These are phyloP conservation scores for Sisor rabdophorus DNA, from an alignment of 2,113 vertebrate genomes.

Conservation along the genomic window DNA sequence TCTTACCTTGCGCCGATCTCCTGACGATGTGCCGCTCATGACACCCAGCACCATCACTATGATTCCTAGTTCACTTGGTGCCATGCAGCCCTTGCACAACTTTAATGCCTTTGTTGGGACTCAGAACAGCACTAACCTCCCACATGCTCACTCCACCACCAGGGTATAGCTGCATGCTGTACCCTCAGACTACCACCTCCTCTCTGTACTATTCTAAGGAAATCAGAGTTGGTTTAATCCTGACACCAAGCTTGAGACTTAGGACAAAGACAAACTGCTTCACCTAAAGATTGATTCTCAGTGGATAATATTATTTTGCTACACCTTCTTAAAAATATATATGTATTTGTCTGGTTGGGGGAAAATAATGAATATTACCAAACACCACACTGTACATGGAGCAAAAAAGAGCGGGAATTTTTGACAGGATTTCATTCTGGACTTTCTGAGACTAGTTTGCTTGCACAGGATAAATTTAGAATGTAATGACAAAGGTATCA, in stretches of 20 bases:
- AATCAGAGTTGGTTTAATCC: conserved; percentile 28
- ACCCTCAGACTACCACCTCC: conserved; percentile 10
- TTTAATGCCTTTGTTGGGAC: conserved; percentile 88
- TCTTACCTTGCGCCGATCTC: conserved; percentile 76
- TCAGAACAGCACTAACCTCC: conserved; percentile 92
- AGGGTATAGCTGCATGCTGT: conserved; percentile 80
- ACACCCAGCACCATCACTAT: conserved; percentile 91
- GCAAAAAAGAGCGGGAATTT: conserved; percentile 55
- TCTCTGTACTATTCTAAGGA: conserved; percentile 15
- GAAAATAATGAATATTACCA: conserved; percentile 72
- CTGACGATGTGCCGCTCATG: conserved; percentile 81
- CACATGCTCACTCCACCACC: conserved; percentile 92
- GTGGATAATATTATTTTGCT: conserved; percentile 74
- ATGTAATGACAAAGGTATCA: conserved; percentile 57
- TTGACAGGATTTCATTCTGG: conserved; percentile 55
- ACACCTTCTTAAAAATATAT: conserved; percentile 67
- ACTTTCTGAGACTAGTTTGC: conserved; percentile 33
- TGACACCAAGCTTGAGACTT: conserved; percentile 18
- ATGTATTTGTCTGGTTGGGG: conserved; percentile 55
- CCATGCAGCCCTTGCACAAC: conserved; percentile 89
- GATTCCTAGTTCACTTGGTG: conserved; percentile 88
- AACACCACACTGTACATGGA: conserved; percentile 67
- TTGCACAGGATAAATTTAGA: conserved; percentile 53
- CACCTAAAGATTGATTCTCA: conserved; percentile 62
- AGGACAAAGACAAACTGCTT: conserved; percentile 43